Evolutionary conservation across 2,797 vertebrate species (phyloP).

Genomic region (Pogonophryne albipinna): DNA sequence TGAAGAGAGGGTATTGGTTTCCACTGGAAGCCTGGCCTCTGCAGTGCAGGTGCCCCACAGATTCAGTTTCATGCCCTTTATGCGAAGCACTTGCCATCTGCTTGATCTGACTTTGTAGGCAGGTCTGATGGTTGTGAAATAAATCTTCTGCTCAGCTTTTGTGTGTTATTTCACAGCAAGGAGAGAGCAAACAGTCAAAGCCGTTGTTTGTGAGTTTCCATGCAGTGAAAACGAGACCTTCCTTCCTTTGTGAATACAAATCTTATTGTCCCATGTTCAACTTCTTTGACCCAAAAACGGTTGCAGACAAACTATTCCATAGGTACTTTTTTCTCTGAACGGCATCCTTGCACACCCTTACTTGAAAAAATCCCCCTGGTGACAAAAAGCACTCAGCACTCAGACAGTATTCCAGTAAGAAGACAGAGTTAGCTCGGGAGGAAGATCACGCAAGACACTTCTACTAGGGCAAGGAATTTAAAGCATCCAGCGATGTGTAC

Average conservation of each 20-base stretch:
- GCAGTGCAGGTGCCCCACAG: slow-evolving; percentile 73
- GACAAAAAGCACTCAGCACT: slow-evolving; percentile 34
- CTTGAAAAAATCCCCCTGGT: slow-evolving; percentile 45
- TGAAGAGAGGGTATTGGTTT: slow-evolving; percentile 68
- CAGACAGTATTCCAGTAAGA: slow-evolving; percentile 53
- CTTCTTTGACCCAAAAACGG: slow-evolving; percentile 39
- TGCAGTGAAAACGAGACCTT: slow-evolving; percentile 16
- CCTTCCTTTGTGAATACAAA: neutral
- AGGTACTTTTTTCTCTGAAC: slow-evolving; percentile 14
- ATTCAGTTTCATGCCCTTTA: slow-evolving; percentile 78
- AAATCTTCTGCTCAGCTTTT: slow-evolving; percentile 57
- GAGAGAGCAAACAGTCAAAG: neutral
- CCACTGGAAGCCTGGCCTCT: slow-evolving; percentile 61
- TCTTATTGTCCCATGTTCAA: slow-evolving; percentile 5
- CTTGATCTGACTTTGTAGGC: slow-evolving; percentile 66
- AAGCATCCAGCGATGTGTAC: slow-evolving; percentile 71
- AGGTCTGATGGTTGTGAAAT: slow-evolving; percentile 51
- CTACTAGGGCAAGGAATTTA: slow-evolving; percentile 69
- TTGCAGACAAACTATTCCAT: slow-evolving; percentile 40
- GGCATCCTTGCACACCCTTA: slow-evolving; percentile 20
- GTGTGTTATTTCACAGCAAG: slow-evolving; percentile 36
- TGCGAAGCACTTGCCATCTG: slow-evolving; percentile 77
- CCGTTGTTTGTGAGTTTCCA: neutral
- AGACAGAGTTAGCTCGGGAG: slow-evolving; percentile 59
- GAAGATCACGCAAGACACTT: slow-evolving; percentile 66